phyloP scores from a whole-genome alignment of 2,888 invertebrate species.

The Chaetogeoica ovagalla region DNA sequence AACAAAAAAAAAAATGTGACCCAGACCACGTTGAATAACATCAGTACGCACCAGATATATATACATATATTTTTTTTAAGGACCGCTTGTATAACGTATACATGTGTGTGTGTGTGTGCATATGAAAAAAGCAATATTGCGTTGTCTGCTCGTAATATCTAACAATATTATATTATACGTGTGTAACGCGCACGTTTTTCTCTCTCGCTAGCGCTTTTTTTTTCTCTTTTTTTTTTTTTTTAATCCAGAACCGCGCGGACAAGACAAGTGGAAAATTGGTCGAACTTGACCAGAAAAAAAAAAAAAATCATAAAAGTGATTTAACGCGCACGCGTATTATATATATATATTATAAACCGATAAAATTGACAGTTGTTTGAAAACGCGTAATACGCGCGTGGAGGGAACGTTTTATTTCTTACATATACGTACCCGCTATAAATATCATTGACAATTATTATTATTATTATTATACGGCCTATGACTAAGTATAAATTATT shows the following conservation, averaged over 20 bases:
- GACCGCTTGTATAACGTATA: not conserved
- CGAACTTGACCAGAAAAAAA: slow-evolving; percentile 47
- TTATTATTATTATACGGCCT: not conserved
- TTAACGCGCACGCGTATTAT: slow-evolving; percentile 23
- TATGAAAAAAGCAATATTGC: slow-evolving; percentile 19
- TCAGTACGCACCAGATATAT: not conserved
- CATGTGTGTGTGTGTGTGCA: not conserved
- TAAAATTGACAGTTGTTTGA: not conserved
- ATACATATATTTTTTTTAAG: not conserved
- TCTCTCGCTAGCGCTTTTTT: too few species aligned
- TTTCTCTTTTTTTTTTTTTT: not conserved
- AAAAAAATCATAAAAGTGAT: slow-evolving; percentile 40
- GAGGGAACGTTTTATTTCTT: too few species aligned
- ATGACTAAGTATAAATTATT: slow-evolving; percentile 34
- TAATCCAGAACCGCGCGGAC: slow-evolving; percentile 22
- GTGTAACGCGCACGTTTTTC: not conserved
- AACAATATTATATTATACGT: not conserved
- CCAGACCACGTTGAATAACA: slow-evolving; percentile 30
- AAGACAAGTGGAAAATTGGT: slow-evolving; percentile 52
- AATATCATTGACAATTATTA: slow-evolving; percentile 7
- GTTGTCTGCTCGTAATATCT: not conserved
- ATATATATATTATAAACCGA: too few species aligned
- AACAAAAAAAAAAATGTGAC: not conserved
- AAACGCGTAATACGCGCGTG: too few species aligned
- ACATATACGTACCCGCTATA: too few species aligned